A percentile compares a stretch with the other conserved stretches of the same genome.
Evolutionary conservation across 2,888 invertebrate genomes (phyloP).

Genomic region (Troilus luridus): DNA sequence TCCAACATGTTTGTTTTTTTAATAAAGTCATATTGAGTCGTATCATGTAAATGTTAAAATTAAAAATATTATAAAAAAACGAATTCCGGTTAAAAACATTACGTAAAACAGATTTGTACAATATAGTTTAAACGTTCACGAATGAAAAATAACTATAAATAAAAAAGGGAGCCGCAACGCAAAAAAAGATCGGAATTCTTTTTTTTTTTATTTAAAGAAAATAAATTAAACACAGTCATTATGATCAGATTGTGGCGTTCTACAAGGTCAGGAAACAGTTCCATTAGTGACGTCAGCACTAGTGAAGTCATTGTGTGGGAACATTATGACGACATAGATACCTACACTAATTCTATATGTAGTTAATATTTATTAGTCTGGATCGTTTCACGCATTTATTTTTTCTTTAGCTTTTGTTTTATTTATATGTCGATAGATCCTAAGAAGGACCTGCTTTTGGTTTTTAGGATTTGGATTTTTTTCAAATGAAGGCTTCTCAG

Average conservation of each 20-base stretch:
- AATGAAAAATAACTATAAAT: neutral
- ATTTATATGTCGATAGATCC: neutral
- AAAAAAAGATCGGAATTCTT: neutral
- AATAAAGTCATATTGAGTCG: too few species aligned
- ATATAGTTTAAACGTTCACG: neutral
- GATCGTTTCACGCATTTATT: neutral
- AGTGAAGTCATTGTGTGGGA: constrained; percentile 24
- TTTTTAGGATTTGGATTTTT: too few species aligned
- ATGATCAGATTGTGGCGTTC: neutral
- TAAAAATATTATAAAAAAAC: neutral
- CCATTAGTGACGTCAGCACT: neutral
- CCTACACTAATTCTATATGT: neutral
- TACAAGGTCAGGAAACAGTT: constrained; percentile 30
- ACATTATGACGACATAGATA: constrained; percentile 20
- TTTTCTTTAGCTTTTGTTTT: neutral
- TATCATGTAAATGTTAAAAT: too few species aligned
- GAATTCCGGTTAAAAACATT: neutral
- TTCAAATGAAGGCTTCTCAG: too few species aligned
- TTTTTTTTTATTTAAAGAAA: neutral
- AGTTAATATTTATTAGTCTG: neutral
- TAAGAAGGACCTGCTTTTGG: too few species aligned
- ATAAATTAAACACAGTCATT: constrained; percentile 22
- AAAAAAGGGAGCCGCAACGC: neutral
- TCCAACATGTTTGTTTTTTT: too few species aligned
- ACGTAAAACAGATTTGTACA: neutral